Percentiles rank a stretch among this genome's conserved stretches.
Evolutionary conservation across 1,140 invertebrate species (phyloP).

Genomic region (Ridgeia piscesae): DNA sequence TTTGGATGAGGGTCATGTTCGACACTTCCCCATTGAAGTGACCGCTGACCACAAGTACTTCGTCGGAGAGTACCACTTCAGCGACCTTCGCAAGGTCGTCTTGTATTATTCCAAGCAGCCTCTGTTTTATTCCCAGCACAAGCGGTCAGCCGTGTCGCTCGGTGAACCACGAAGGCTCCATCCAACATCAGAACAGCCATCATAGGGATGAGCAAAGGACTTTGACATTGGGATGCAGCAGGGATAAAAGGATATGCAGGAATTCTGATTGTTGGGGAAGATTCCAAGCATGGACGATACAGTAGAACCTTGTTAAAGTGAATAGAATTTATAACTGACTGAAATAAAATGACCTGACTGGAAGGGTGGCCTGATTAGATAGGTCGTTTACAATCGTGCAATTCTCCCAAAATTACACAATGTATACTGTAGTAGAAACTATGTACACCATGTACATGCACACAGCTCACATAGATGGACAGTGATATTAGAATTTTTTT

Average conservation of each 20-base stretch:
- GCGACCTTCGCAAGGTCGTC: slow-evolving; percentile 8
- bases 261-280: neutral
- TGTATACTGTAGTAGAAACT: too few species aligned
- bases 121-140: slow-evolving; percentile 2
- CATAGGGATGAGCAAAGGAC: neutral
- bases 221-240: neutral
- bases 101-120: neutral
- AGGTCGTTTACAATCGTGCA: too few species aligned
- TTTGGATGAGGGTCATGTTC: neutral
- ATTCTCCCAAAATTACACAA: too few species aligned
- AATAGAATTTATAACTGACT: too few species aligned
- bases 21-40: slow-evolving; percentile 17
- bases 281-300: neutral
- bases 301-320: too few species aligned
- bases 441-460: too few species aligned
- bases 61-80: slow-evolving; percentile 16
- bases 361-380: too few species aligned
- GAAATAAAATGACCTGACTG: too few species aligned
- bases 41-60: slow-evolving; percentile 13
- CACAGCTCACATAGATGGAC: too few species aligned
- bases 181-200: neutral
- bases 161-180: neutral
- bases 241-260: neutral
- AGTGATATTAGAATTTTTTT: too few species aligned
- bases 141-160: neutral